Evolutionary conservation across 2,113 vertebrate species (phyloP).

Genomic region (Anhinga rufa): DNA sequence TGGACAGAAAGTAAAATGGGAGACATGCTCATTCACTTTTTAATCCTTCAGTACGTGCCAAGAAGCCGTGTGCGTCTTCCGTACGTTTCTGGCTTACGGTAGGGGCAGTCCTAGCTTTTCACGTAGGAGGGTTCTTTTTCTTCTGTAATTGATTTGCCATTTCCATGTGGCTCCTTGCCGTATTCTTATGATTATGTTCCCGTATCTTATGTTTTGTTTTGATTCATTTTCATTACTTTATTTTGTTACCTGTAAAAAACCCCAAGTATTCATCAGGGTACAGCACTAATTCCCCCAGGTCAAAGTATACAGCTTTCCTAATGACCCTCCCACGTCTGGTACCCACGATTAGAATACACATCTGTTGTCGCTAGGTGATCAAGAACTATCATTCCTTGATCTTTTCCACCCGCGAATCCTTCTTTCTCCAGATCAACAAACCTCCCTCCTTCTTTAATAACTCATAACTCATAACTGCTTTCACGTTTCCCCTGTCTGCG

Average conservation of each 20-base stretch:
- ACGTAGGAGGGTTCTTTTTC: not conserved
- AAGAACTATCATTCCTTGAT: not conserved
- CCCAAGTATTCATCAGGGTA: not conserved
- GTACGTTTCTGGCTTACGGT: accelerated
- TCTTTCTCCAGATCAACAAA: not conserved
- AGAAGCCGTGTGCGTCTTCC: not conserved
- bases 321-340: not conserved
- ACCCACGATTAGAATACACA: not conserved
- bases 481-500: not conserved
- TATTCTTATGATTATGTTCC: not conserved
- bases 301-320: not conserved
- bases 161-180: not conserved
- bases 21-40: not conserved
- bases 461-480: not conserved
- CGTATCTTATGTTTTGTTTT: not conserved
- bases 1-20: not conserved
- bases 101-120: not conserved
- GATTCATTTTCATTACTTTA: not conserved
- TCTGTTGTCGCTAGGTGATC: not conserved
- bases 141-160: not conserved
- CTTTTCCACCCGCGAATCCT: not conserved
- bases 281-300: not conserved
- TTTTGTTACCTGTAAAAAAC: not conserved
- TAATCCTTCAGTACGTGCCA: not conserved
- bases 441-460: not conserved